Evolutionary conservation across 2,888 invertebrate species (phyloP).

Genomic region (Chesias legatella): DNA sequence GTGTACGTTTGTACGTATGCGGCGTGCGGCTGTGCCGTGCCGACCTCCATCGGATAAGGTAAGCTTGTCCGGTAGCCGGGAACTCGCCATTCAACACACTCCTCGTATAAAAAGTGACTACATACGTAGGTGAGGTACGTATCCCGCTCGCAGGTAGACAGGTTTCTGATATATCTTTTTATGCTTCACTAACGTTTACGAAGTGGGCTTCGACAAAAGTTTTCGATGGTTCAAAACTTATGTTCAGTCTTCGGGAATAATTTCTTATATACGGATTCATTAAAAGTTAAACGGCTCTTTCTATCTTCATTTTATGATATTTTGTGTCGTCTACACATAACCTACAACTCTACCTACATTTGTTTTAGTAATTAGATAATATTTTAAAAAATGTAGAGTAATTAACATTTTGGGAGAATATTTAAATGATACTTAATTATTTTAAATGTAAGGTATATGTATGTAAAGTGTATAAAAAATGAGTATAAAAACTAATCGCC

Average conservation of each 20-base stretch:
- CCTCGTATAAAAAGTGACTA: constrained; percentile 51
- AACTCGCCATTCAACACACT: constrained; percentile 44
- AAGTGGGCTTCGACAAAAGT: constrained; percentile 23
- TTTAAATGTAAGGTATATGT: no score
- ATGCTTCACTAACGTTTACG: constrained; percentile 31
- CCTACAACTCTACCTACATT: no score
- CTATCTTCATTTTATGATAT: no score
- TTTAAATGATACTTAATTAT: no score
- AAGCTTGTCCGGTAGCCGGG: constrained; percentile 55
- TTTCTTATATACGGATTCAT: no score
- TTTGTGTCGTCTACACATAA: no score
- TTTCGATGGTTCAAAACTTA: constrained; percentile 9
- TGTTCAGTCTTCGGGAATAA: background rate
- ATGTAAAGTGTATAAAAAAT: no score
- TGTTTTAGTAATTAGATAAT: no score
- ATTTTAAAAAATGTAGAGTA: no score
- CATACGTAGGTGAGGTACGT: constrained; percentile 23
- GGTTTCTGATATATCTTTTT: constrained; percentile 39
- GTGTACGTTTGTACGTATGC: constrained; percentile 7
- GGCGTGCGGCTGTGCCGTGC: constrained; percentile 32
- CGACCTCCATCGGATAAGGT: constrained; percentile 62
- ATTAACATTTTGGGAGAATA: no score
- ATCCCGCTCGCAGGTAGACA: constrained; percentile 29
- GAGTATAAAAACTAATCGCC: no score
- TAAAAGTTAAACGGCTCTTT: no score